These are phyloP conservation scores for Eupithecia abbreviata DNA, from an alignment of 2,888 invertebrate genomes.

Conservation along the genomic window DNA sequence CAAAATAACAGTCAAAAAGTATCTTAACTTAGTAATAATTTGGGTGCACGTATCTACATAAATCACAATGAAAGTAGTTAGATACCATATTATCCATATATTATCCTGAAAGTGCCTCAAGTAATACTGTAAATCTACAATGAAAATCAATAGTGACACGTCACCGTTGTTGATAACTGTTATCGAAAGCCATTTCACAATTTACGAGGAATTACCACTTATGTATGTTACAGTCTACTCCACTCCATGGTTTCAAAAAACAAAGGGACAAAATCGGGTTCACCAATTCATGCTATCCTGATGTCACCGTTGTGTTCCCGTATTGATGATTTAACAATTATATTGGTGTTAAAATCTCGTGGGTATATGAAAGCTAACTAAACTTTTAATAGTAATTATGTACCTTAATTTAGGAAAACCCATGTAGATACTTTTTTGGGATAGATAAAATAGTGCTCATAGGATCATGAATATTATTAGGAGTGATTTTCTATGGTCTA, in stretches of 20 bases:
- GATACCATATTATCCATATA: neutral
- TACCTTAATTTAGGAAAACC: neutral
- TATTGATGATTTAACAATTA: neutral
- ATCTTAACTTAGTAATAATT: neutral
- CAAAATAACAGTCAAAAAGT: neutral
- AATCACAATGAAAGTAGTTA: neutral
- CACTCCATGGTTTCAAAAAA: neutral
- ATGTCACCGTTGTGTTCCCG: neutral
- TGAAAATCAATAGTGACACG: slow-evolving; percentile 34
- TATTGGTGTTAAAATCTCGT: too few species aligned
- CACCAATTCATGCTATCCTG: neutral
- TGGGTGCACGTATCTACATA: neutral
- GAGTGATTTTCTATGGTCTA: neutral
- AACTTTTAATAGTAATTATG: too few species aligned
- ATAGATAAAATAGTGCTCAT: neutral
- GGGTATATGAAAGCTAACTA: too few species aligned
- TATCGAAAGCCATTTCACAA: slow-evolving; percentile 35
- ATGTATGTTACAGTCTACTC: neutral
- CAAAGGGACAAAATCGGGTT: neutral
- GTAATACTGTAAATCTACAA: slow-evolving; percentile 3
- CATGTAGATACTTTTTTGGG: neutral
- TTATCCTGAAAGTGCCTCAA: neutral
- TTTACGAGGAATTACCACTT: slow-evolving; percentile 16
- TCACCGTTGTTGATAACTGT: slow-evolving; percentile 27
- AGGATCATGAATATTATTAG: neutral